Evolutionary conservation across 2,888 invertebrate genomes (phyloP).

Genomic region (Tuberolachnus salignus): DNA sequence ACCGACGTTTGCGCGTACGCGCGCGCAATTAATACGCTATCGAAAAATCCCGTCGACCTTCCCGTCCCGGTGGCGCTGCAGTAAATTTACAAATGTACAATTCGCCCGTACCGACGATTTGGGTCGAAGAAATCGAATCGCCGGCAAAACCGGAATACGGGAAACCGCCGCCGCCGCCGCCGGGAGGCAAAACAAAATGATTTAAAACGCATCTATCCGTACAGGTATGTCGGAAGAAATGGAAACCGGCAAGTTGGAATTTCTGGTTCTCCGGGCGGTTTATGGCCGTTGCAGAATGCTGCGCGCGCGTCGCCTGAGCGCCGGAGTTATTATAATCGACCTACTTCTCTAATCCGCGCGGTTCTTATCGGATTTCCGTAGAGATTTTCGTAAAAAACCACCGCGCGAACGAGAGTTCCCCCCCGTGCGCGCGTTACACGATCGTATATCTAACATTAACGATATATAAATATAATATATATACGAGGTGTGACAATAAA

Average conservation of each 20-base stretch:
- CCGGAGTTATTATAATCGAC: constrained; percentile 1
- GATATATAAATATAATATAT: background rate
- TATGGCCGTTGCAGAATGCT: constrained; percentile 13
- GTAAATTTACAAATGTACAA: background rate
- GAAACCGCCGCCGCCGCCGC: constrained; percentile 19
- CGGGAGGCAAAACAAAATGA: constrained; percentile 22
- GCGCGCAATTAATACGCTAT: background rate
- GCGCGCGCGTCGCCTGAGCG: background rate
- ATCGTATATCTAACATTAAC: no score
- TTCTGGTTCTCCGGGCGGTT: constrained; percentile 28
- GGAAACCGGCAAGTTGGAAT: constrained; percentile 39
- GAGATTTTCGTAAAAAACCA: constrained; percentile 18
- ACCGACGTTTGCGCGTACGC: no score
- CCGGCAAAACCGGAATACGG: constrained; percentile 33
- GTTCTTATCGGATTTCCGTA: background rate
- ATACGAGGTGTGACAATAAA: no score
- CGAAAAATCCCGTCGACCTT: background rate
- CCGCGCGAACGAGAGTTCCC: no score
- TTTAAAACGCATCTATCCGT: background rate
- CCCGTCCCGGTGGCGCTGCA: background rate
- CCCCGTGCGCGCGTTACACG: no score
- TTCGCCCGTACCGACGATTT: constrained; percentile 26
- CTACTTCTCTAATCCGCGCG: background rate
- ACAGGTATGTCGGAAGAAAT: constrained; percentile 32
- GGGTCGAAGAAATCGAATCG: constrained; percentile 53